Evolutionary conservation across 2,888 invertebrate species (phyloP).

Genomic region (Periphyllus acericola): DNA sequence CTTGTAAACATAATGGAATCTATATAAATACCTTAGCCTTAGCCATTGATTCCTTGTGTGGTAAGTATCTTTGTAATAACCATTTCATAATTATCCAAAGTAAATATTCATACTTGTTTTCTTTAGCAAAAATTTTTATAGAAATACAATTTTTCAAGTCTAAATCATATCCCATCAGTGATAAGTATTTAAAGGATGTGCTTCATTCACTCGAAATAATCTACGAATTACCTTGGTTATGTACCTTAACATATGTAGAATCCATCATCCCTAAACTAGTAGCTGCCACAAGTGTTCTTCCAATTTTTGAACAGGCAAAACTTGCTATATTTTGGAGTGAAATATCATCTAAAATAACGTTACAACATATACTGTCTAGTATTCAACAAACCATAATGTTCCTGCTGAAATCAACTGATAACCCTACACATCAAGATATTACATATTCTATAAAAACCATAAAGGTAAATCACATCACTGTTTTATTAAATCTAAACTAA

Average conservation of each 20-base stretch:
- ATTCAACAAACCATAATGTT: constrained; percentile 51
- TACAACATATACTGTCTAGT: constrained; percentile 77
- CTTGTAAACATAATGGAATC: background rate
- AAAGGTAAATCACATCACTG: constrained; percentile 72
- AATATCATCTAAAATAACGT: constrained; percentile 73
- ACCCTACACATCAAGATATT: constrained; percentile 81
- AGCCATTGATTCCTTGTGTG: constrained; percentile 58
- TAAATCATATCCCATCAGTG: constrained; percentile 74
- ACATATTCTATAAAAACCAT: constrained; percentile 87
- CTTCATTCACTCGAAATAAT: constrained; percentile 77
- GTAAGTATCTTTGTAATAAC: constrained; percentile 26
- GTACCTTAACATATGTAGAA: constrained; percentile 84
- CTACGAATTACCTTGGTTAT: constrained; percentile 80
- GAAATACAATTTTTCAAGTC: constrained; percentile 71
- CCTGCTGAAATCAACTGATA: constrained; percentile 85
- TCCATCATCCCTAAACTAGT: constrained; percentile 82
- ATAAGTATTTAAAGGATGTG: constrained; percentile 69
- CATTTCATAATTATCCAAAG: background rate
- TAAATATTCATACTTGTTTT: background rate
- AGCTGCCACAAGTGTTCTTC: constrained; percentile 63
- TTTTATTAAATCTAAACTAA: background rate
- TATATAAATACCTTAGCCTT: constrained; percentile 42
- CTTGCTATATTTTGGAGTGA: constrained; percentile 83
- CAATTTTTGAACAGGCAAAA: constrained; percentile 70
- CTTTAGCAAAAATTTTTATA: constrained; percentile 63